A percentile compares a stretch with the other conserved stretches of the same genome.
These are phyloP conservation scores for Ennomos quercinarius DNA, from an alignment of 2,888 invertebrate genomes.

Conservation along the genomic window DNA sequence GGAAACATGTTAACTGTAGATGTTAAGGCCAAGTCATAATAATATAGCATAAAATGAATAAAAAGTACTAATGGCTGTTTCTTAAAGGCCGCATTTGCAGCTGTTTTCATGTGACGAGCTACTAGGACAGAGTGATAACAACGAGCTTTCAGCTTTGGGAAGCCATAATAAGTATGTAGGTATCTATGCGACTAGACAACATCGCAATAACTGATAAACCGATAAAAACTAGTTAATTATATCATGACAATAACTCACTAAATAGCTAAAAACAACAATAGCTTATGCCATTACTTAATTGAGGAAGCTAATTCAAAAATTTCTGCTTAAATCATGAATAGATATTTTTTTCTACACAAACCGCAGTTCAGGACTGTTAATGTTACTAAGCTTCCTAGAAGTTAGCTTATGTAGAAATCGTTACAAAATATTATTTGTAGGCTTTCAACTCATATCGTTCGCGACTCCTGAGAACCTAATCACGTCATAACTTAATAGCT, in stretches of 20 bases:
- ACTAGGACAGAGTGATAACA: neutral
- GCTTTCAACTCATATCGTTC: neutral
- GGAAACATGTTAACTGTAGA: neutral
- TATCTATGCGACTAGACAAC: no score
- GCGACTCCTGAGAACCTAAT: conserved; percentile 3
- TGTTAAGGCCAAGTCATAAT: conserved; percentile 7
- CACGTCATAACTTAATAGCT: conserved; percentile 19
- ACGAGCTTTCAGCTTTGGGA: no score
- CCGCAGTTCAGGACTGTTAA: no score
- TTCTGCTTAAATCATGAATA: neutral
- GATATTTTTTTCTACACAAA: no score
- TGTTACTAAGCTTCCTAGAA: no score
- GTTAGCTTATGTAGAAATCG: neutral
- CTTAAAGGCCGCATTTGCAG: conserved; percentile 1
- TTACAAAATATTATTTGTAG: neutral
- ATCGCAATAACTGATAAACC: no score
- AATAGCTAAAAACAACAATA: no score
- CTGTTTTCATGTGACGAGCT: neutral
- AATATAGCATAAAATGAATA: no score
- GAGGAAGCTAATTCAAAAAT: neutral
- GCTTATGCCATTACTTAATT: neutral
- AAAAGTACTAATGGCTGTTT: no score
- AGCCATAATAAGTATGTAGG: no score
- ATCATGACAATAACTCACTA: no score
- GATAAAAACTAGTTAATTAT: no score